Conservation (phyloP, 2,113 vertebrate genomes). For the Xenopus laevis region DNA sequence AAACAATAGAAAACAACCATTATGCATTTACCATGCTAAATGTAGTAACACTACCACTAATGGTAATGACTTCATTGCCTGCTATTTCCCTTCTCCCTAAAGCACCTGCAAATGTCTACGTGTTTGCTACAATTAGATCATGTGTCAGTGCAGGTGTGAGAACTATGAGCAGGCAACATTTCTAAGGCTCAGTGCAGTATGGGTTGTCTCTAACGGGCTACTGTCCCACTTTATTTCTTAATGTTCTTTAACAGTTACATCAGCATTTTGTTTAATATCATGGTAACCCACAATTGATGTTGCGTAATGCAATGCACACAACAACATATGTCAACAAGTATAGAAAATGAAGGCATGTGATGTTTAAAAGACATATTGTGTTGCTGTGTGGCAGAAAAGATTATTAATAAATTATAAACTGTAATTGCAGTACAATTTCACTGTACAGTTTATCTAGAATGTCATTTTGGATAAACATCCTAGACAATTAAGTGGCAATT, state of each 20-base stretch:
- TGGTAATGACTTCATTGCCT: slow-evolving; percentile 17
- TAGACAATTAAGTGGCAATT: too few relatives aligned
- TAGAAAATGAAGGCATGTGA: slow-evolving; percentile 9
- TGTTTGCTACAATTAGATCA: slow-evolving; percentile 38
- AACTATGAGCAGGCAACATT: slow-evolving; percentile 11
- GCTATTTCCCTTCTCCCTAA: slow-evolving; percentile 19
- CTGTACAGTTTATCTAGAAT: too few relatives aligned
- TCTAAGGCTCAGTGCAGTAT: slow-evolving; percentile 3
- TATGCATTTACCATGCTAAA: background rate
- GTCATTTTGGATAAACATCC: too few relatives aligned
- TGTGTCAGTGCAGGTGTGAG: slow-evolving; percentile 29
- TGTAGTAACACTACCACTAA: slow-evolving; percentile 20
- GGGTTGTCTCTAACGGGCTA: slow-evolving; percentile 19
- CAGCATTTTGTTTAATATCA: slow-evolving; percentile 26
- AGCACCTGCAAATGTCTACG: slow-evolving; percentile 27
- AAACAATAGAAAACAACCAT: background rate
- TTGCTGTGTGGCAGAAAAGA: too few relatives aligned
- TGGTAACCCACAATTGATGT: slow-evolving; percentile 16
- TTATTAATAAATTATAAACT: too few relatives aligned
- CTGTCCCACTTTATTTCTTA: slow-evolving; percentile 20
- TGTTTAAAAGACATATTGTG: slow-evolving; percentile 12
- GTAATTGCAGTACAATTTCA: too few relatives aligned
- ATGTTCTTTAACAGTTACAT: slow-evolving; percentile 13
- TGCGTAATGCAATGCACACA: slow-evolving; percentile 3
- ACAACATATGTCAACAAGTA: slow-evolving; percentile 1